phyloP scores from a whole-genome alignment of 2,113 vertebrate genomes.

The Ptilonorhynchus violaceus region DNA sequence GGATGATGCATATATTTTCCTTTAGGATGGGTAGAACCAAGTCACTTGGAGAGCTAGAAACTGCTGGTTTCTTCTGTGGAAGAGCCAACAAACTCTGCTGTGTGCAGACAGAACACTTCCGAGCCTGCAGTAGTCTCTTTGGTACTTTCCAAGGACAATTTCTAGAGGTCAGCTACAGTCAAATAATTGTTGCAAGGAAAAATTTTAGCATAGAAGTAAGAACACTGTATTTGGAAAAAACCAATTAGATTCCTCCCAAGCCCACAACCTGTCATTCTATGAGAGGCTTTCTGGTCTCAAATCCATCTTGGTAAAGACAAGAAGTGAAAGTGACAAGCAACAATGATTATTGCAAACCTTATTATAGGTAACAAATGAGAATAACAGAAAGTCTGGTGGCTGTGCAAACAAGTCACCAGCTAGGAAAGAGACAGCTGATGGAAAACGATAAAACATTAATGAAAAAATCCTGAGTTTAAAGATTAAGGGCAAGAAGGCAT shows the following conservation, averaged over 20 bases:
- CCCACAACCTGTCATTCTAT: neutral
- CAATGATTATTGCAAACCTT: neutral
- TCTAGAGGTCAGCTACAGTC: neutral
- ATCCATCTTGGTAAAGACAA: neutral
- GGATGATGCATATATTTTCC: neutral
- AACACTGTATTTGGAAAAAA: neutral
- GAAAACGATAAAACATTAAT: slow-evolving; percentile 3
- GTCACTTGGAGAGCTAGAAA: neutral
- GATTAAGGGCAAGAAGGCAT: slow-evolving; percentile 34
- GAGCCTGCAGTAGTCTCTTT: neutral
- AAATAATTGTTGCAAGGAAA: neutral
- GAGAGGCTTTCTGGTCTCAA: neutral
- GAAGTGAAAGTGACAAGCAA: neutral
- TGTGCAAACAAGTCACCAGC: neutral
- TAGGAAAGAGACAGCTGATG: neutral
- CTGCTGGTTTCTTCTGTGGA: neutral
- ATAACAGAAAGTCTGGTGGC: neutral
- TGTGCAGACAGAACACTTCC: neutral
- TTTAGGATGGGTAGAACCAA: neutral
- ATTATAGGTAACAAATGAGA: neutral
- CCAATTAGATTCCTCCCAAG: neutral
- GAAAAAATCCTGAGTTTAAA: slow-evolving; percentile 17
- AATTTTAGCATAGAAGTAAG: neutral
- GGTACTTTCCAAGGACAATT: neutral
- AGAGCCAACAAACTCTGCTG: neutral